These are phyloP conservation scores for Lontra canadensis DNA, from an alignment of 2,113 vertebrate species.

Conservation along the genomic window DNA sequence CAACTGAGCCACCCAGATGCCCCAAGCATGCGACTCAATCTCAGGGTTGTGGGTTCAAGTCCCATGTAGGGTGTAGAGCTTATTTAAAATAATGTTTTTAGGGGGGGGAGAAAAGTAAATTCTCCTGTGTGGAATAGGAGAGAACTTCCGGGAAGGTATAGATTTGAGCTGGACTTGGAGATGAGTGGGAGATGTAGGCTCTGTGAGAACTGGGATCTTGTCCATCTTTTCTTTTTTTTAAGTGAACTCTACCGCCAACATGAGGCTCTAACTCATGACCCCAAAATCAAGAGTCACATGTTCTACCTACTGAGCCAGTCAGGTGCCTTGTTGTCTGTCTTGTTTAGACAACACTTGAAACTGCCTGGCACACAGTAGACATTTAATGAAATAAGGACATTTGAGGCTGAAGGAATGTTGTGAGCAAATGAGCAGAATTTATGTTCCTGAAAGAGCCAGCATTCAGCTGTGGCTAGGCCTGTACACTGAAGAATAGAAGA, in stretches of 20 bases:
- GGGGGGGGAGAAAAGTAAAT: not conserved
- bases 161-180: not conserved
- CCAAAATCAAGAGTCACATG: not conserved
- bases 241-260: not conserved
- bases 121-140: not conserved
- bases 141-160: not conserved
- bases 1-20: not conserved
- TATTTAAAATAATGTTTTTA: not conserved
- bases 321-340: not conserved
- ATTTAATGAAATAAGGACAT: not conserved
- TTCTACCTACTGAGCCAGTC: not conserved
- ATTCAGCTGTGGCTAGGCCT: not conserved
- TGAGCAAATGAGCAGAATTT: not conserved
- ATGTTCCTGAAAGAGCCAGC: not conserved
- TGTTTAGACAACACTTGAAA: not conserved
- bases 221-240: not conserved
- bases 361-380: not conserved
- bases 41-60: not conserved
- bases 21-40: not conserved
- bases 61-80: not conserved
- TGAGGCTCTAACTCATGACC: not conserved
- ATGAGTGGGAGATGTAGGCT: not conserved
- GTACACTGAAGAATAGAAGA: not conserved
- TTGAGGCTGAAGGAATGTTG: not conserved
- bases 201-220: not conserved